Percentiles rank a stretch among this genome's conserved stretches.
These are phyloP conservation scores for Caretta caretta DNA, from an alignment of 2,113 vertebrate species.

Conservation along the genomic window DNA sequence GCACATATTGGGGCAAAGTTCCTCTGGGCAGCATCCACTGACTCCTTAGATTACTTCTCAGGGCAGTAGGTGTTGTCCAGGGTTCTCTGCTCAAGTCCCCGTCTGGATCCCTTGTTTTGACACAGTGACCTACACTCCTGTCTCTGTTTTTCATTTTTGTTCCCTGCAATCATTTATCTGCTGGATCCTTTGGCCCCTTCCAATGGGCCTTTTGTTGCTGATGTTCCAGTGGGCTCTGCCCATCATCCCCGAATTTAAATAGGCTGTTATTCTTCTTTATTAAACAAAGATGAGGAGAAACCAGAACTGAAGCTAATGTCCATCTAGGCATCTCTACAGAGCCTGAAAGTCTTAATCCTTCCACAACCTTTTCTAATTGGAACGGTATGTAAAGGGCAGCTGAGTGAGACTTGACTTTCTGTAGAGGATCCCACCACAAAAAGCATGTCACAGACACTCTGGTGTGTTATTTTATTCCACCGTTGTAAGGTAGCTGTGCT, in stretches of 20 bases:
- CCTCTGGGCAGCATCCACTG: neutral
- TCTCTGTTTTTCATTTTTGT: neutral
- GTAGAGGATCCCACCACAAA: neutral
- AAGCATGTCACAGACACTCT: neutral
- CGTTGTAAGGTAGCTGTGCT: neutral
- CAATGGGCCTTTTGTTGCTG: neutral
- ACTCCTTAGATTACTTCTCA: neutral
- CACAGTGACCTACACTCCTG: constrained; percentile 37
- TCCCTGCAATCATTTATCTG: neutral
- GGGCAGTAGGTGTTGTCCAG: neutral
- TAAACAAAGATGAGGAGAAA: constrained; percentile 11
- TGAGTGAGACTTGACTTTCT: constrained; percentile 40
- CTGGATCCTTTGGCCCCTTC: neutral
- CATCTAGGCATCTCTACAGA: neutral
- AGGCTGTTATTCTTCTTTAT: neutral
- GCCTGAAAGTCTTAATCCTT: constrained; percentile 28
- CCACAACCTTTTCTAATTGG: constrained; percentile 40
- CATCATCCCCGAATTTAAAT: neutral
- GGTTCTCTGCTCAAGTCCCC: neutral
- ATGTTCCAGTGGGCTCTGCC: neutral
- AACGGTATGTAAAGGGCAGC: constrained; percentile 43
- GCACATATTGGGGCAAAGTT: neutral
- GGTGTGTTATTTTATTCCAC: neutral
- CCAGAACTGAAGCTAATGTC: neutral
- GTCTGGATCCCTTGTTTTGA: neutral